Evolutionary conservation across 2,888 invertebrate genomes (phyloP), one percentile per base, ranked within the genome.

Genomic region (Tipula helvola): DNA sequence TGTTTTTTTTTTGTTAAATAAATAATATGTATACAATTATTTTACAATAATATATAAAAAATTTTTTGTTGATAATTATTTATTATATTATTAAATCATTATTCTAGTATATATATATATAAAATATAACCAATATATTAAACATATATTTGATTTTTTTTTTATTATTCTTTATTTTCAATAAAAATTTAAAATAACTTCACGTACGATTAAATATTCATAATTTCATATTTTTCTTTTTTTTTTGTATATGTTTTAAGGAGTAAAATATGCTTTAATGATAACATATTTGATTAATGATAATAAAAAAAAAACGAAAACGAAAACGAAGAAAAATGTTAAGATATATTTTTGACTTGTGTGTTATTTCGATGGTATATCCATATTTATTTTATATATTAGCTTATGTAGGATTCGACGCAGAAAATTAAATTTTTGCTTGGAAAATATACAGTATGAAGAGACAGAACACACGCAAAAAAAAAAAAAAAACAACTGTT

Each of bases 41-140:
- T 86, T 87, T 87, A 85, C 87, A 86, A 86, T 85, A 39, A 39
- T 10, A 87, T 86, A 71, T 86, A 28, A 28, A 28, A 28, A 86
- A 10, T 18, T 18, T 85, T 12, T 47, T 86, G 10, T 10, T 86
- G 42, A 7, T 44, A 18, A 71, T 71, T 1, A 28, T 28, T n/a
- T 57, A 5, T 28, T 57, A 16, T 42, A 85, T 85, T 85, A 85
- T 28, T 28, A 85, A 28, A 47, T 39, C n/a, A 42, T n/a, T 41
- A 42, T 85, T 44, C 47, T 86, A 71, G 28, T 57, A 57, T 57
- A 52, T 71, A 18, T 3, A 47, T 47, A 47, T 47, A 13, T 47
- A 47, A 47, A 10, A 57, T 57, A 57, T 57, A 57, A 28, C 28
- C 52, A 71, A 71, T 28, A 71, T 71, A 71, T 71, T 47, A 47